A percentile compares a stretch with the other conserved stretches of the same genome.
These are phyloP conservation scores for Bettongia penicillata DNA, from an alignment of 2,113 vertebrate species.

Conservation along the genomic window DNA sequence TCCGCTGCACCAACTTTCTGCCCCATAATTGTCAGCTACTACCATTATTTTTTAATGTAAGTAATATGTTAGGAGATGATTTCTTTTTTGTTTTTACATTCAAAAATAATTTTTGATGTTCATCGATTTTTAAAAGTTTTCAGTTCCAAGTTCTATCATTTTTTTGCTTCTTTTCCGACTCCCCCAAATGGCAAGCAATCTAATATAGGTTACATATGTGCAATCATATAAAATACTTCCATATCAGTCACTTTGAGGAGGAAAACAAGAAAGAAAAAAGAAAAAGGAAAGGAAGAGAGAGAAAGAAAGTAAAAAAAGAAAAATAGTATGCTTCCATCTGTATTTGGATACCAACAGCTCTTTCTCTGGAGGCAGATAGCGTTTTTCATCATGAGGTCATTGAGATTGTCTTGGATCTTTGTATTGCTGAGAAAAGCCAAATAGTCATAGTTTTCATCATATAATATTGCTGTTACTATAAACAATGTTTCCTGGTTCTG, in stretches of 20 bases:
- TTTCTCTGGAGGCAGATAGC: not conserved
- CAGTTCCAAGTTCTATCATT: not conserved
- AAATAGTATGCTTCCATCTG: not conserved
- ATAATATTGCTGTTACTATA: not conserved
- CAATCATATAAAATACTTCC: not conserved
- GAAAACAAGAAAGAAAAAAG: too few relatives aligned
- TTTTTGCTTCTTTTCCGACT: not conserved
- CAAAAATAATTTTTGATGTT: not conserved
- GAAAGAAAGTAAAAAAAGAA: not conserved
- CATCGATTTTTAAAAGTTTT: not conserved
- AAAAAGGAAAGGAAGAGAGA: too few relatives aligned
- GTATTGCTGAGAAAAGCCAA: not conserved
- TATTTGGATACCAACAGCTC: not conserved
- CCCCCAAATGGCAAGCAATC: not conserved
- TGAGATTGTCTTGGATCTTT: not conserved
- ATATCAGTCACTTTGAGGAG: not conserved
- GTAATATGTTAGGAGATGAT: not conserved
- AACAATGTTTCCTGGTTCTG: not conserved
- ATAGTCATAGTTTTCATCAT: not conserved
- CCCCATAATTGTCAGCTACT: not conserved
- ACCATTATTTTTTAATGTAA: not conserved
- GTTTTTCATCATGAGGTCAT: not conserved
- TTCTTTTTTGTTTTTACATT: not conserved
- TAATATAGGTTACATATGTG: not conserved
- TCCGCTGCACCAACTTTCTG: not conserved